A percentile compares a stretch with the other conserved stretches of the same genome.
phyloP scores from a whole-genome alignment of 2,797 vertebrate genomes.

The Rhincodon typus region DNA sequence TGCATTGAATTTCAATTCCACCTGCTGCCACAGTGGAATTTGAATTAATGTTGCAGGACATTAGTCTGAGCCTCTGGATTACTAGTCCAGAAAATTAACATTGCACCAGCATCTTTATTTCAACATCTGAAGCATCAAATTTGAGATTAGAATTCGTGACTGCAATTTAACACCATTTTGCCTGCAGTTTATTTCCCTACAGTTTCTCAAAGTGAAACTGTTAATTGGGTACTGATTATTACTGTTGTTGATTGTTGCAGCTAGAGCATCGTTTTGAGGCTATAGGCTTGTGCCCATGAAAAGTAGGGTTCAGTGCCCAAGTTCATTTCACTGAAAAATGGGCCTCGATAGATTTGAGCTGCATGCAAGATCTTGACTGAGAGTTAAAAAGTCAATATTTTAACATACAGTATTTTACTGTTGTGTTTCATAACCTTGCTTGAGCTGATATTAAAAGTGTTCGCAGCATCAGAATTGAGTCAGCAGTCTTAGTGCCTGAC shows the following conservation, averaged over 20 bases:
- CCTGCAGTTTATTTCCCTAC: neutral
- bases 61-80: no score
- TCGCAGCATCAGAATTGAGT: neutral
- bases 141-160: neutral
- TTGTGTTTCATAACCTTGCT: neutral
- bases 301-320: neutral
- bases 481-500: neutral
- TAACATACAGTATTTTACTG: neutral
- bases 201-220: neutral
- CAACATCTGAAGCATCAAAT: neutral
- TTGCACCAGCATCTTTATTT: no score
- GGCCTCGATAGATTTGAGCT: neutral
- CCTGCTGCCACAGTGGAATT: no score
- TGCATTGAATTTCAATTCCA: no score
- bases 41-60: no score
- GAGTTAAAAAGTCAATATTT: neutral
- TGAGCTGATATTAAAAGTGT: neutral
- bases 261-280: neutral
- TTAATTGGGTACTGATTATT: neutral
- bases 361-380: neutral
- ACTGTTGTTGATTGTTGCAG: neutral
- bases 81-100: no score
- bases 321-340: neutral
- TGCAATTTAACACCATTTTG: neutral
- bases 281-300: neutral